Evolutionary conservation across 2,797 vertebrate species (phyloP).

Genomic region (Novumbra hubbsi): DNA sequence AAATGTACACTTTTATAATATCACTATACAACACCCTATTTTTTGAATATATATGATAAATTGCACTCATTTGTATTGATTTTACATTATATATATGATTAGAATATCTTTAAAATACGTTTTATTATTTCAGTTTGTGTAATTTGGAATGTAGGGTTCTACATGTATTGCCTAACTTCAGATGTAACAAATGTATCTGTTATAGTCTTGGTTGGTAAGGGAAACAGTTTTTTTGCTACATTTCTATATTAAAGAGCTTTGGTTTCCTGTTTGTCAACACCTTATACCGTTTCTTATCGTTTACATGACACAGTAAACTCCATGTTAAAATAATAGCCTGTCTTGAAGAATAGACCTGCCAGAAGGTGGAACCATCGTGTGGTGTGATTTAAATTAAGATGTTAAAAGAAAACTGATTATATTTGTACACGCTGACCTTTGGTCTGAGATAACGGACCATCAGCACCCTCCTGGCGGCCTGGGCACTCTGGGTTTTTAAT

Average conservation of each 20-base stretch:
- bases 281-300: background rate
- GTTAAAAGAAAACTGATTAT: conserved; percentile 79
- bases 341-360: conserved; percentile 31
- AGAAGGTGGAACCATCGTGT: conserved; percentile 64
- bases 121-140: background rate
- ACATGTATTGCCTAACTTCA: background rate
- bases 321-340: conserved; percentile 17
- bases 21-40: background rate
- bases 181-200: conserved; percentile 2
- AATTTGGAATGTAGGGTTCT: background rate
- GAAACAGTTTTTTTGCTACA: conserved; percentile 10
- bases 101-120: background rate
- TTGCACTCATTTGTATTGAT: no score
- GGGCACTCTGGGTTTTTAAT: conserved; percentile 73
- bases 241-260: conserved; percentile 28
- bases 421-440: conserved; percentile 74
- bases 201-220: conserved; percentile 15
- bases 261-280: conserved; percentile 35
- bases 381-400: conserved; percentile 70
- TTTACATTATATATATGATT: background rate
- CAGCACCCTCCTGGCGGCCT: conserved; percentile 65
- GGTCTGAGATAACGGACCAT: conserved; percentile 69
- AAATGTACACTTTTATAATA: background rate
- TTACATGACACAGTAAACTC: background rate
- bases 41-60: background rate